Conservation (phyloP, 2,888 invertebrate species). For the Mylabris sibirica region DNA sequence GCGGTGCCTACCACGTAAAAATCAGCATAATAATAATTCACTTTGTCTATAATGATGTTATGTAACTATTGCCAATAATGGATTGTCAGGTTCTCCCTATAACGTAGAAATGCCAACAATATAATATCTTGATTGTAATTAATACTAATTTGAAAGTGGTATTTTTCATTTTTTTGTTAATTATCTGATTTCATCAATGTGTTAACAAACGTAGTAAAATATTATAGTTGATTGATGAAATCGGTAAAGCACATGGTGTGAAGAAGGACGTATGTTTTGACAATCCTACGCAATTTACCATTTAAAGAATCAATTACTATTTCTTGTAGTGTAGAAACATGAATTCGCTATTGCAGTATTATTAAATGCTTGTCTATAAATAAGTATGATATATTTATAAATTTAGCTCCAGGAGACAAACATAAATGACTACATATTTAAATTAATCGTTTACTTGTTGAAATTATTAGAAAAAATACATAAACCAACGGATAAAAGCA, state of each 20-base stretch:
- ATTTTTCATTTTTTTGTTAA: neutral
- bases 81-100: slow-evolving; percentile 16
- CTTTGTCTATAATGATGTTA: slow-evolving; percentile 34
- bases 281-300: slow-evolving; percentile 11
- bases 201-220: neutral
- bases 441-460: slow-evolving; percentile 22
- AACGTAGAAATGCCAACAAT: slow-evolving; percentile 11
- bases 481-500: neutral
- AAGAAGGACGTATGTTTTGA: neutral
- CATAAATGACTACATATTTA: slow-evolving; percentile 29
- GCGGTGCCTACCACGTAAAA: slow-evolving; percentile 33
- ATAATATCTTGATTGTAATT: slow-evolving; percentile 17
- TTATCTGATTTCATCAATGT: neutral
- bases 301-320: slow-evolving; percentile 30
- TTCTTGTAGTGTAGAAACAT: slow-evolving; percentile 26
- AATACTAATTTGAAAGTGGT: neutral
- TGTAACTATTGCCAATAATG: slow-evolving; percentile 30
- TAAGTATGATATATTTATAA: slow-evolving; percentile 34
- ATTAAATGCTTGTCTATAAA: slow-evolving; percentile 27
- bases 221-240: neutral
- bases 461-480: slow-evolving; percentile 4
- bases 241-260: neutral
- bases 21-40: slow-evolving; percentile 36
- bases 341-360: slow-evolving; percentile 25
- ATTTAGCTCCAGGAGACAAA: slow-evolving; percentile 32